A percentile compares a stretch with the other conserved stretches of the same genome.
Conservation (phyloP, 2,888 invertebrate species). For the Drosophila setosimentum region DNA sequence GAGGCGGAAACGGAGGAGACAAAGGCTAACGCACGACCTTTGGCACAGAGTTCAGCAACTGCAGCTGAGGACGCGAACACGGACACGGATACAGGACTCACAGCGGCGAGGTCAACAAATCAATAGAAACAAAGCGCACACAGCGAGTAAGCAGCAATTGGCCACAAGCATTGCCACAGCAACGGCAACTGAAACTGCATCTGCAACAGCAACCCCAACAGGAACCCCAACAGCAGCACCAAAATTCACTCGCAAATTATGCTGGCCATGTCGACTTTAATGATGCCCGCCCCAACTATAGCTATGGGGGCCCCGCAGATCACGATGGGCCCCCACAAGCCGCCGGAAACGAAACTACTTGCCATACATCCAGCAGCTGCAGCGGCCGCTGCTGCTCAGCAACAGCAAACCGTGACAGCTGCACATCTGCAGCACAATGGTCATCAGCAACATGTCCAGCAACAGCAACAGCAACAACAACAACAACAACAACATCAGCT, state of each 20-base stretch:
- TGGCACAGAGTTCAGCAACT: constrained; percentile 75
- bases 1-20: constrained; percentile 54
- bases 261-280: constrained; percentile 86
- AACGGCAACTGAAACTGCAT: constrained; percentile 21
- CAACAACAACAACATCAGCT: constrained; percentile 73
- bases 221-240: constrained; percentile 40
- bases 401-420: constrained; percentile 76
- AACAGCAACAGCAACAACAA: constrained; percentile 73
- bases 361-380: constrained; percentile 85
- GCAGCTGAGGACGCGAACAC: constrained; percentile 50
- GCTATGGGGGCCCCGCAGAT: constrained; percentile 85
- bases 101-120: constrained; percentile 64
- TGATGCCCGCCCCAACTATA: constrained; percentile 86
- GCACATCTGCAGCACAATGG: constrained; percentile 73
- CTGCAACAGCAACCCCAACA: constrained; percentile 18
- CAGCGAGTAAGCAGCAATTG: constrained; percentile 49
- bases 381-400: constrained; percentile 78
- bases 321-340: constrained; percentile 85
- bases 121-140: constrained; percentile 61
- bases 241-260: constrained; percentile 84
- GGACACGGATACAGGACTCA: constrained; percentile 9
- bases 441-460: constrained; percentile 74
- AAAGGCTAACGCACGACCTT: constrained; percentile 81
- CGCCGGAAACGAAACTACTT: constrained; percentile 85
- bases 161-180: constrained; percentile 22